A percentile compares a stretch with the other conserved stretches of the same genome.
Conservation (phyloP, 1,140 invertebrate species). For the Colletes gigas region DNA sequence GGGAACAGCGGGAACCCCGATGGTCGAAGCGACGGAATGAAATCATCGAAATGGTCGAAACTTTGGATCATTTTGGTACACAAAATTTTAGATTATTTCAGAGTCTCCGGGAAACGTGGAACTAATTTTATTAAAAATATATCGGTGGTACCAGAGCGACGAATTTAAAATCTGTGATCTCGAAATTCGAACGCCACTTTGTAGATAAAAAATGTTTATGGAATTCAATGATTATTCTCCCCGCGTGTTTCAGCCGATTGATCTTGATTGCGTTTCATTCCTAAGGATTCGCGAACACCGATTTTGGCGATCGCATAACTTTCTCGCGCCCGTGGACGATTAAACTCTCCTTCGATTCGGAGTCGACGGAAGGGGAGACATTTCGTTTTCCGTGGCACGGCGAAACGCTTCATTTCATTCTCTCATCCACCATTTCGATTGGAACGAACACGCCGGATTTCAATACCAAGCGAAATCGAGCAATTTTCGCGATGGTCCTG, state of each 20-base stretch:
- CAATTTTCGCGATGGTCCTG: conserved; percentile 35
- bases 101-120: too few species aligned
- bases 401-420: conserved; percentile 25
- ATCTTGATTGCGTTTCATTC: too few species aligned
- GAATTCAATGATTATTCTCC: neutral
- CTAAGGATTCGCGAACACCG: neutral
- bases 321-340: conserved; percentile 8
- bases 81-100: too few species aligned
- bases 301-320: neutral
- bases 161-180: too few species aligned
- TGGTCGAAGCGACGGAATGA: conserved; percentile 8
- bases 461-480: conserved; percentile 45
- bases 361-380: neutral
- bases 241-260: neutral
- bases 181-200: too few species aligned
- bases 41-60: conserved; percentile 24
- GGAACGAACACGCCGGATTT: conserved; percentile 39
- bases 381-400: conserved; percentile 17
- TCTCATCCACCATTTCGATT: conserved; percentile 22
- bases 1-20: conserved; percentile 3
- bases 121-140: too few species aligned
- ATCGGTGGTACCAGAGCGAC: too few species aligned
- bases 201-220: too few species aligned
- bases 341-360: neutral
- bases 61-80: too few species aligned